A percentile compares a stretch with the other conserved stretches of the same genome.
phyloP scores from a whole-genome alignment of 2,113 vertebrate genomes.

The Lepisosteus osseus region DNA sequence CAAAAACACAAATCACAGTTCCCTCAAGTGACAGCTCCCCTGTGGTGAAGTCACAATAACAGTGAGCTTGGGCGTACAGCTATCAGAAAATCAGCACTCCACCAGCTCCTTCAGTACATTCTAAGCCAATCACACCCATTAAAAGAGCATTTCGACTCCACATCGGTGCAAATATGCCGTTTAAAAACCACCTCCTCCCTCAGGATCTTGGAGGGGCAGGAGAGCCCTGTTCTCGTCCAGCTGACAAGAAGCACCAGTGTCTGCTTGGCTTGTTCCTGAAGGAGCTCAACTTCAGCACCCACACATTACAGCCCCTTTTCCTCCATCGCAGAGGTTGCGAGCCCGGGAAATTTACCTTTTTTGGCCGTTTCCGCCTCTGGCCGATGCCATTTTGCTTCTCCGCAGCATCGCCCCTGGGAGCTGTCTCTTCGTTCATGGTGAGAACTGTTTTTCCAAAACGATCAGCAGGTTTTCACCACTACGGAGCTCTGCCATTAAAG shows the following conservation, averaged over 20 bases:
- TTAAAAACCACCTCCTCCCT: too few species aligned
- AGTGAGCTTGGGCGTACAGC: background rate
- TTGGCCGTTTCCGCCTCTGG: constrained; percentile 64
- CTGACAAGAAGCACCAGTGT: too few species aligned
- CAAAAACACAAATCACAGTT: constrained; percentile 6
- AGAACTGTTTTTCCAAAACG: constrained; percentile 8
- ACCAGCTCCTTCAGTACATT: background rate
- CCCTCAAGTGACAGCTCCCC: constrained; percentile 7
- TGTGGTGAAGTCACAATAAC: background rate
- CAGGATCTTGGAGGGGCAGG: too few species aligned
- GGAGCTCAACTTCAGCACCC: constrained; percentile 11
- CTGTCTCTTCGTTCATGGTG: constrained; percentile 64
- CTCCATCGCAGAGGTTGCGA: background rate
- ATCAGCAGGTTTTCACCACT: constrained; percentile 35
- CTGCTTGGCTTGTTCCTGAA: background rate
- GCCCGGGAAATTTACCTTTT: constrained; percentile 54
- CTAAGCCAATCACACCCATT: background rate
- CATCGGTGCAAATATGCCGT: background rate
- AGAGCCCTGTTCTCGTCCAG: too few species aligned
- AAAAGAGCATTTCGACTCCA: background rate
- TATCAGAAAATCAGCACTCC: background rate
- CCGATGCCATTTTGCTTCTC: constrained; percentile 63
- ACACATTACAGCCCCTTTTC: background rate
- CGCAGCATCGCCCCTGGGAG: constrained; percentile 62
- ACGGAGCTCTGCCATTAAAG: constrained; percentile 48